Evolutionary conservation across 2,797 vertebrate species (phyloP), one percentile per base, ranked within the genome.

Genomic region (Leptatherina wallacei): DNA sequence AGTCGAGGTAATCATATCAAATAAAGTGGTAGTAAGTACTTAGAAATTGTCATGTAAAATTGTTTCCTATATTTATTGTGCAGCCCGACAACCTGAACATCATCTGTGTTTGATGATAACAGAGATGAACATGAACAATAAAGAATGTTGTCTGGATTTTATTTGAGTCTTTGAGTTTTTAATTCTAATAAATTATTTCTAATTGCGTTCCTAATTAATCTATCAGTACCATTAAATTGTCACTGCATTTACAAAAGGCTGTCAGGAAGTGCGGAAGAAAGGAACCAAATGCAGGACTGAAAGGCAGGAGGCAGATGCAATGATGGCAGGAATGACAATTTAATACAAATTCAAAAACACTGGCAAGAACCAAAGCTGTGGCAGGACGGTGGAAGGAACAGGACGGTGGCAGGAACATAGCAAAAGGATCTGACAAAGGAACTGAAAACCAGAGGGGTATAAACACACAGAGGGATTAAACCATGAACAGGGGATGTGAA

Each of bases 71-170:
- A 78, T 86, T 82, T 82, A 87, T 82, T 85, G 52, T 77, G 61
- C 62, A 63, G 58, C 33, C 55, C 29, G 18, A 69, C 61, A 69
- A 71, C 68, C 65, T 69, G 27, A 74, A 69, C 16, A 7, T 65
- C 38, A 24, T 65, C 60, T 42, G 35, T 73, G 44, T 73, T 71
- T 29, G 3, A 33, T 20, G 16, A 12, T 12, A 54, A 11, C 12
- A 29, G 24, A 63, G 29, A 32, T 29, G 66, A 54, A 71, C 56
- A 24, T 30, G 33, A 85, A 72, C 51, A 92, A 92, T 89, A 92
- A 92, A 88, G 55, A 72, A 68, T 69, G 51, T 60, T 56, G 81
- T 83, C 78, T 78, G 44, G 32, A 76, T 69, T 82, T 67, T 14
- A 69, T 71, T 71, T 56, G 30, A 12, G n/a, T 75, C 59, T 33